Conservation (phyloP, 2,888 invertebrate genomes). For the Hecatera dysodea region DNA sequence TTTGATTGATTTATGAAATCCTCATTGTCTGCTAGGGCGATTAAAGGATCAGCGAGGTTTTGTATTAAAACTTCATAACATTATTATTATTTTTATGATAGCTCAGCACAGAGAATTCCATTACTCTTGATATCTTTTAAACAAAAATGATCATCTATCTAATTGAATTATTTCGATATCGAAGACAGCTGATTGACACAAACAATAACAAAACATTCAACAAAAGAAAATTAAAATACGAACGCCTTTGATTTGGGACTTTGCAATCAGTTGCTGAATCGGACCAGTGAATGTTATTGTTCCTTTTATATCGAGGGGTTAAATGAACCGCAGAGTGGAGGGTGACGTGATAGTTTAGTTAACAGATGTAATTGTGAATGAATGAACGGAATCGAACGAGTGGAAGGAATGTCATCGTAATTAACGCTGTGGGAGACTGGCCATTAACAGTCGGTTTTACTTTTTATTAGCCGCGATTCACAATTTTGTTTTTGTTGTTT, state of each 20-base stretch:
- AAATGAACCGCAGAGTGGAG: constrained; percentile 64
- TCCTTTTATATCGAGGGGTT: constrained; percentile 67
- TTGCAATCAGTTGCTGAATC: constrained; percentile 66
- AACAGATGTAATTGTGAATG: constrained; percentile 86
- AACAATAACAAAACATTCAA: constrained; percentile 45
- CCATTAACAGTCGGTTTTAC: constrained; percentile 63
- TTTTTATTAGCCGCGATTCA: constrained; percentile 42
- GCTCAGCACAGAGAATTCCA: constrained; percentile 19
- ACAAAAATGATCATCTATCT: constrained; percentile 18
- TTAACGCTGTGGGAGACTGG: constrained; percentile 74
- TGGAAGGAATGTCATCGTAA: constrained; percentile 78
- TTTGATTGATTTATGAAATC: constrained; percentile 90
- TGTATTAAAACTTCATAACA: constrained; percentile 54
- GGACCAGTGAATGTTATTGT: constrained; percentile 62
- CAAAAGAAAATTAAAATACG: constrained; percentile 52
- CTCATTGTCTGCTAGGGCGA: constrained; percentile 76
- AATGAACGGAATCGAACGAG: constrained; percentile 74
- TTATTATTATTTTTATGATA: constrained; percentile 32
- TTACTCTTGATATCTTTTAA: constrained; percentile 11
- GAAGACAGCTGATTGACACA: constrained; percentile 33
- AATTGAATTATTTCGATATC: constrained; percentile 42
- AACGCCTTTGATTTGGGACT: constrained; percentile 64
- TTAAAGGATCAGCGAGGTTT: constrained; percentile 71
- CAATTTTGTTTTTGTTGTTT: constrained; percentile 31
- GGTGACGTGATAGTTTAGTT: constrained; percentile 69